Base-by-base conservation (phyloP, 2,888 invertebrate genomes). In the Tipula confusa region DNA sequence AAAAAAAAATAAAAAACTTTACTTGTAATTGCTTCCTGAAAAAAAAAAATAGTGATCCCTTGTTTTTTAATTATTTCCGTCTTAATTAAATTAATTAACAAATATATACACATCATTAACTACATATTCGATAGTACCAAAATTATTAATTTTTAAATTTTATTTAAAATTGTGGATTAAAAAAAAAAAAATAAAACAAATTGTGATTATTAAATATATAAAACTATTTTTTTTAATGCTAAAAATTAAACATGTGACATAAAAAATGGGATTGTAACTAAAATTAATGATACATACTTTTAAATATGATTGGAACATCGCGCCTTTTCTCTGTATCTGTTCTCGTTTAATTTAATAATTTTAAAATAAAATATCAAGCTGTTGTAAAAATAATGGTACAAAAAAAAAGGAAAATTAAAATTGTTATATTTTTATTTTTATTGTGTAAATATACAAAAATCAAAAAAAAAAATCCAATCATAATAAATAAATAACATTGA, bases 31-130 rank as follows among this genome's bases (percentile, higher is more conserved):
- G 64, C 64, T 64, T 64, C 64, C 64, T 64, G 18, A 64, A 64
- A 64, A 64, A 43, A 64, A 24, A 64, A 64, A 64, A 9, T 64
- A 64, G 64, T 64, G 64, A 64, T 24, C 64, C 64, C 64, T 64
- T 64, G 64, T 64, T 64, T 64, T 24, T 64, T 64, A 64, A 64
- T 64, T 64, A 64, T 64, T 64, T 64, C 64, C 64, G 24, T 64
- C 18, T 24, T 64, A 24, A 64, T 24, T 64, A 64, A 24, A 64
- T 7, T 64, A 64, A 64, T 64, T 64, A 80, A 80, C n/a, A 80
- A 80, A 80, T 29, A 80, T 80, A 80, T 80, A 80, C 80, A 80
- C 80, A 80, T 80, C 80, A 80, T 29, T 31, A 80, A n/a, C 7
- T 29, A 29, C 31, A 29, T 80, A 80, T 80, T 80, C 79, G 79